Conservation (phyloP, 2,113 vertebrate species). For the Passer montanus region DNA sequence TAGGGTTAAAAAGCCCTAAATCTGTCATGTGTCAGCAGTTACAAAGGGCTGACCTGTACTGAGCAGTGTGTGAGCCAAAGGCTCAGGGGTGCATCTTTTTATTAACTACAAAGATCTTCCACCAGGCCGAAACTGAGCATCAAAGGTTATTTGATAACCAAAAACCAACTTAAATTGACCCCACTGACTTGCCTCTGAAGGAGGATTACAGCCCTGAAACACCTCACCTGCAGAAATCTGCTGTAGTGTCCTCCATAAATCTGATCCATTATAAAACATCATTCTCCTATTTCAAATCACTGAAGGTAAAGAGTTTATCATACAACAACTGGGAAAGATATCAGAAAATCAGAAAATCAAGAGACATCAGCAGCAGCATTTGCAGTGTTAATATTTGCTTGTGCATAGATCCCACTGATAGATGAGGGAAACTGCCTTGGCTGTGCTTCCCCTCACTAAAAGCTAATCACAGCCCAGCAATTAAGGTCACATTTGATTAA, state of each 20-base stretch:
- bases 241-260: not conserved
- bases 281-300: not conserved
- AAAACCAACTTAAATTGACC: not conserved
- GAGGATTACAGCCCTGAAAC: not conserved
- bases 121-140: not conserved
- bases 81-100: not conserved
- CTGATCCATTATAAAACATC: not conserved
- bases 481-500: not conserved
- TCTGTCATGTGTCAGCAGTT: not conserved
- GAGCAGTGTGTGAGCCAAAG: not conserved
- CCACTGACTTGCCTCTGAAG: not conserved
- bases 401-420: not conserved
- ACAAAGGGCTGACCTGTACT: not conserved
- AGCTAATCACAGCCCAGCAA: not conserved
- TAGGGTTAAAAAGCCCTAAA: not conserved
- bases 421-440: not conserved
- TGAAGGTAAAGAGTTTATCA: not conserved
- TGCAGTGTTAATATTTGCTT: not conserved
- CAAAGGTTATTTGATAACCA: not conserved
- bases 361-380: accelerated
- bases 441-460: not conserved
- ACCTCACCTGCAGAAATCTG: not conserved
- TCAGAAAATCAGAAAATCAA: not conserved
- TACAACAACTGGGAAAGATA: not conserved
- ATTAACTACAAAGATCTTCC: not conserved